Base-by-base conservation (phyloP, 2,113 vertebrate genomes). In the Cebidichthys violaceus region DNA sequence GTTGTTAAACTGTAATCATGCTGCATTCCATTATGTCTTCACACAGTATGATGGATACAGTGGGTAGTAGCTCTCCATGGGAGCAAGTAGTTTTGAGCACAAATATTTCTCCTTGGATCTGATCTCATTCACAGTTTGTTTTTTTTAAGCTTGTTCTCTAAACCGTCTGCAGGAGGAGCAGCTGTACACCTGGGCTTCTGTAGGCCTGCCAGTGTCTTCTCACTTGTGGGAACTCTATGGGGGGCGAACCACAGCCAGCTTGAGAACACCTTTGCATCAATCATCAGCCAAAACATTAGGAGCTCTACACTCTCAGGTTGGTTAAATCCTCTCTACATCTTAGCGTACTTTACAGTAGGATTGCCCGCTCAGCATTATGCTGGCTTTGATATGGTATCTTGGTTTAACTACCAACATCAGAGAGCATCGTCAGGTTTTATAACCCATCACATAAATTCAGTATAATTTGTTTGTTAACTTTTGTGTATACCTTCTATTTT, bases 171-270 rank as follows among this genome's bases (percentile, higher is more conserved):
- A 94, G 93, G 92, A 88, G 67, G 92, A 93, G 68, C 93, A 93
- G 86, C 85, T 93, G 67, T 94, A 93, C 73, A 94, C 93, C 7
- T 94, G 93, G 93, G 90, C 89, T 0, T 84, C 90, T 27, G 31
- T 94, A 0, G 92, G 93, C 24, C 74, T 92, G 65, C 92, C 90
- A 10, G 92, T 93, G 57, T 92, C 93, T 3, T 77, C 90, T 43
- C 82, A 92, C 60, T 68, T 93, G 33, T 92, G 92, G 91, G 93
- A 94, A 27, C 68, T 86, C n/a, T 91, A 92, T 14, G 90, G 90
- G 13, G 86, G 89, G 1, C 75, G 86, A 77, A 72, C 75, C 31
- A 33, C 83, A 31, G 81, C 72, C 70, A 86, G 77, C 43, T 67
- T 75, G 10, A 85, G 79, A 68, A 83, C 86, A 9, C 35, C 90